A percentile compares a stretch with the other conserved stretches of the same genome.
Conservation (phyloP, 1,140 invertebrate species). For the Sycophila sp. region DNA sequence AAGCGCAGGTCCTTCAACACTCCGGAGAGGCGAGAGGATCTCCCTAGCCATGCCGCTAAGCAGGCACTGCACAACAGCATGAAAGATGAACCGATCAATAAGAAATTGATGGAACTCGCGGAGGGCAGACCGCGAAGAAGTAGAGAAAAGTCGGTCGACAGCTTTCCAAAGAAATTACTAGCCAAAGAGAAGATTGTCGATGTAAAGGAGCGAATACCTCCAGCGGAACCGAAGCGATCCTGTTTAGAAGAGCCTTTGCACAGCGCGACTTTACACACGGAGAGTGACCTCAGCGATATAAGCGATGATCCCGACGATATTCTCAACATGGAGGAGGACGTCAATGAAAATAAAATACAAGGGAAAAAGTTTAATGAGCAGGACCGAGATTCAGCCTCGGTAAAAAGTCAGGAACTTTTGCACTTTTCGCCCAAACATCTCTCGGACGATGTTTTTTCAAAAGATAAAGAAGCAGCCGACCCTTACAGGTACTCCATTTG, state of each 20-base stretch:
- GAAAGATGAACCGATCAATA: constrained; percentile 65
- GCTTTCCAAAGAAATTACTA: constrained; percentile 52
- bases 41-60: constrained; percentile 55
- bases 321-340: constrained; percentile 78
- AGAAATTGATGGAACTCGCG: constrained; percentile 64
- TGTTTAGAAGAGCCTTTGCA: constrained; percentile 64
- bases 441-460: constrained; percentile 46
- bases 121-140: constrained; percentile 58
- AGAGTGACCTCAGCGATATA: constrained; percentile 85
- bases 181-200: constrained; percentile 59
- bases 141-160: constrained; percentile 60
- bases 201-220: constrained; percentile 54
- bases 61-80: constrained; percentile 60
- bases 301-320: constrained; percentile 89
- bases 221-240: constrained; percentile 65
- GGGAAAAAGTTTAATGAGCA: constrained; percentile 37
- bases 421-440: constrained; percentile 44
- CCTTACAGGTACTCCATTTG: constrained; percentile 47
- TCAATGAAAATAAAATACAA: constrained; percentile 40
- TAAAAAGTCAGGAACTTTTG: constrained; percentile 46
- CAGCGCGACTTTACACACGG: constrained; percentile 70
- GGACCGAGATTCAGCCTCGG: constrained; percentile 41
- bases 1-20: constrained; percentile 57
- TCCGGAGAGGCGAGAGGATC: constrained; percentile 57
- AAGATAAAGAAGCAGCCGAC: constrained; percentile 49